Conservation (phyloP, 2,113 vertebrate genomes). For the Scartelaos histophorus region DNA sequence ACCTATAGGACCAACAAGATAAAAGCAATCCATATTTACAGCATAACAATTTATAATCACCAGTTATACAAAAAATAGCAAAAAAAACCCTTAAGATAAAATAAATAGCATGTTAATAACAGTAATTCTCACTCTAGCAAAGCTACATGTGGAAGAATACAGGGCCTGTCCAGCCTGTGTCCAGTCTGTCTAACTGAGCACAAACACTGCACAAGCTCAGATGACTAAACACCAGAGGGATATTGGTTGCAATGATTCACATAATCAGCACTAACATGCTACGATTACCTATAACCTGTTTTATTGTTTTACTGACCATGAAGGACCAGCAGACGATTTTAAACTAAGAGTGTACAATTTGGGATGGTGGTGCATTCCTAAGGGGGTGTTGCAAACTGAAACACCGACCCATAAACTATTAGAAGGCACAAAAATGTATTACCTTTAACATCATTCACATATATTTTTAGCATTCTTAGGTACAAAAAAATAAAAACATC, state of each 20-base stretch:
- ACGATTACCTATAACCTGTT: constrained; percentile 32
- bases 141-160: constrained; percentile 77
- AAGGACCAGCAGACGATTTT: neutral
- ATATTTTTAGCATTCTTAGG: constrained; percentile 7
- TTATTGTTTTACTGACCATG: neutral
- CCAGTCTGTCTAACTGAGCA: constrained; percentile 36
- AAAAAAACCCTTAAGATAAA: constrained; percentile 65
- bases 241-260: constrained; percentile 44
- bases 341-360: constrained; percentile 8
- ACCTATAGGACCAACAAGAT: constrained; percentile 31
- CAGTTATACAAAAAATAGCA: constrained; percentile 59
- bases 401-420: constrained; percentile 36
- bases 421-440: constrained; percentile 68
- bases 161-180: constrained; percentile 50
- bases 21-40: constrained; percentile 58
- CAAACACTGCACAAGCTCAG: constrained; percentile 56
- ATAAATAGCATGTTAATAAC: constrained; percentile 65
- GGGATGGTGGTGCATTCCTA: neutral
- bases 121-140: constrained; percentile 66
- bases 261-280: constrained; percentile 55
- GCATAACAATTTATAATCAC: constrained; percentile 53
- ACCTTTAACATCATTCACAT: constrained; percentile 49
- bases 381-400: constrained; percentile 17
- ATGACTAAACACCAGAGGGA: constrained; percentile 60
- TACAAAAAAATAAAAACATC: neutral